phyloP scores from a whole-genome alignment of 2,797 vertebrate species.

The Ibycter americanus region DNA sequence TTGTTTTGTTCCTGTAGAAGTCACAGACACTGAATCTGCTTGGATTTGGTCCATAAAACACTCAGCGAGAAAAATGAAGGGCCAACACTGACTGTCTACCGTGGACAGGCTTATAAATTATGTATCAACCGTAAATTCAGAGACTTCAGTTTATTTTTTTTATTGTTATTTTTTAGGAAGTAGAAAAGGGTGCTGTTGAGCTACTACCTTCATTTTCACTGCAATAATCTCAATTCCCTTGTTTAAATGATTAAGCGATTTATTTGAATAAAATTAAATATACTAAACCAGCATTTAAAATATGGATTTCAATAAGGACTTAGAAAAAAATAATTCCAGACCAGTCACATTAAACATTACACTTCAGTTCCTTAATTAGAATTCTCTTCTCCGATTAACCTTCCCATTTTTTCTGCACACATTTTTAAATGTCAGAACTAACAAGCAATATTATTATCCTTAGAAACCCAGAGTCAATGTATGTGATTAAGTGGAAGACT shows the following conservation, averaged over 20 bases:
- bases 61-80: neutral
- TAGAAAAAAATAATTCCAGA: neutral
- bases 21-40: neutral
- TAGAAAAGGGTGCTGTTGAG: neutral
- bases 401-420: constrained; percentile 27
- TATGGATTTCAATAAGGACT: neutral
- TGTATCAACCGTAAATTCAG: neutral
- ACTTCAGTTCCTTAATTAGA: constrained; percentile 45
- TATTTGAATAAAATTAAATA: neutral
- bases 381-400: constrained; percentile 4
- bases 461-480: neutral
- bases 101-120: neutral
- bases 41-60: neutral
- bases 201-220: neutral
- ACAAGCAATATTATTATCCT: neutral
- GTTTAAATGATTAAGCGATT: neutral
- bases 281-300: neutral
- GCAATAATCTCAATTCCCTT: neutral
- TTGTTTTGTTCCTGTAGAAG: neutral
- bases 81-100: neutral
- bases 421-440: constrained; percentile 37
- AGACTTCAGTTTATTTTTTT: neutral
- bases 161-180: neutral
- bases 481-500: neutral
- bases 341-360: neutral